A percentile compares a stretch with the other conserved stretches of the same genome.
Conservation (phyloP, 2,888 invertebrate species). For the Acleris sparsana region DNA sequence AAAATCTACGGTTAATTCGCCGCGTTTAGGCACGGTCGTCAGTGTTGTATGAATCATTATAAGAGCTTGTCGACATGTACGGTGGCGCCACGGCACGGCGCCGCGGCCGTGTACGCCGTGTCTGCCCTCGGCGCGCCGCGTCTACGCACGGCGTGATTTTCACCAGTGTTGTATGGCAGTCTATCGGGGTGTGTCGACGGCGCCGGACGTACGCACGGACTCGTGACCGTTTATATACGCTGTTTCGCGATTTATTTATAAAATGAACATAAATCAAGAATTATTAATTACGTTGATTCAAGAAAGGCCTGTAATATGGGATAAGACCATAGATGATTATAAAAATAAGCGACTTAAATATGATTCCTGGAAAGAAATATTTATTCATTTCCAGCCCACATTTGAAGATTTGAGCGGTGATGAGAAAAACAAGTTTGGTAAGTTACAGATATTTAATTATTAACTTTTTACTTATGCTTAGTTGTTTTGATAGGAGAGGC, state of each 20-base stretch:
- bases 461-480: too few relatives aligned
- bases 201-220: too few relatives aligned
- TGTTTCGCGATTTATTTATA: constrained; percentile 37
- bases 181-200: constrained; percentile 41
- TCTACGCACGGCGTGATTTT: constrained; percentile 42
- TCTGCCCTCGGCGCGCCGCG: constrained; percentile 40
- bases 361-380: constrained; percentile 41
- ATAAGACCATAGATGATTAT: constrained; percentile 42
- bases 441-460: too few relatives aligned
- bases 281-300: constrained; percentile 42
- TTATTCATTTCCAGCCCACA: constrained; percentile 15
- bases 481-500: too few relatives aligned
- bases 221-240: constrained; percentile 26
- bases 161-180: constrained; percentile 41
- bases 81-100: too few relatives aligned
- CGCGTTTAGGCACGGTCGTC: too few relatives aligned
- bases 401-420: too few relatives aligned
- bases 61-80: too few relatives aligned
- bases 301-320: constrained; percentile 40
- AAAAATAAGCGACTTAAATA: constrained; percentile 43
- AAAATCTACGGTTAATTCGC: too few relatives aligned
- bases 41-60: too few relatives aligned
- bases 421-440: too few relatives aligned
- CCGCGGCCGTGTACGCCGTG: constrained; percentile 13
- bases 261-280: constrained; percentile 43